Conservation (phyloP, 1,140 invertebrate genomes). For the Anagrus nilaparvatae region DNA sequence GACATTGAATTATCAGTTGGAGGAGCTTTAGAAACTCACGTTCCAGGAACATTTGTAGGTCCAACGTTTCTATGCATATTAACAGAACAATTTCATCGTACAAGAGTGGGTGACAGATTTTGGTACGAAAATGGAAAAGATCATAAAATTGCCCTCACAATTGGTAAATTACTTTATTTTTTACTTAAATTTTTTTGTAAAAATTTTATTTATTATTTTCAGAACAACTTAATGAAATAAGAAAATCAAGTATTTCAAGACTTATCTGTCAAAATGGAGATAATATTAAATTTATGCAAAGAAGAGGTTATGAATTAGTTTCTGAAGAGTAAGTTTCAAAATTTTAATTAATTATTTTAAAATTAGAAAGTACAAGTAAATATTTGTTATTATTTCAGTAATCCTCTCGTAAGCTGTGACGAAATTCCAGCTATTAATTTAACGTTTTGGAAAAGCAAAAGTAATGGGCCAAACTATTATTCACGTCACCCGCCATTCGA, state of each 20-base stretch:
- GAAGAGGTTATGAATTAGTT: conserved; percentile 48
- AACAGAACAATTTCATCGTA: conserved; percentile 76
- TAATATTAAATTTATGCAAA: conserved; percentile 63
- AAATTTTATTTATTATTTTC: too few relatives aligned
- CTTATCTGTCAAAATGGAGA: conserved; percentile 84
- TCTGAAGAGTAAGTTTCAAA: conserved; percentile 44
- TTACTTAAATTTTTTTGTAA: too few relatives aligned
- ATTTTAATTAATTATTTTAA: neutral
- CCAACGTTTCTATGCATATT: conserved; percentile 89
- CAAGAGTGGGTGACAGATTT: conserved; percentile 71
- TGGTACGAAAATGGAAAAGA: conserved; percentile 75
- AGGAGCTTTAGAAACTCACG: conserved; percentile 66
- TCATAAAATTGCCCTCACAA: conserved; percentile 55
- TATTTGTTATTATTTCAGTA: conserved; percentile 42
- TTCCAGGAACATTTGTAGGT: conserved; percentile 69
- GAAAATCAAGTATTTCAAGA: conserved; percentile 70
- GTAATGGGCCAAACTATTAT: too few relatives aligned
- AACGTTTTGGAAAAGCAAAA: conserved; percentile 52
- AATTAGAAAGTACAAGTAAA: neutral
- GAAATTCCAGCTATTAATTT: conserved; percentile 56
- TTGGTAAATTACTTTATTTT: conserved; percentile 61
- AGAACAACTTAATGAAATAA: conserved; percentile 79
- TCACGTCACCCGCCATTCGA: too few relatives aligned
- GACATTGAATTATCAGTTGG: conserved; percentile 86
- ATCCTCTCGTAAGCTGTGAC: conserved; percentile 53